Evolutionary conservation across 2,888 invertebrate genomes (phyloP), one percentile per base, ranked within the genome.

Genomic region (Ypsolopha scabrella): DNA sequence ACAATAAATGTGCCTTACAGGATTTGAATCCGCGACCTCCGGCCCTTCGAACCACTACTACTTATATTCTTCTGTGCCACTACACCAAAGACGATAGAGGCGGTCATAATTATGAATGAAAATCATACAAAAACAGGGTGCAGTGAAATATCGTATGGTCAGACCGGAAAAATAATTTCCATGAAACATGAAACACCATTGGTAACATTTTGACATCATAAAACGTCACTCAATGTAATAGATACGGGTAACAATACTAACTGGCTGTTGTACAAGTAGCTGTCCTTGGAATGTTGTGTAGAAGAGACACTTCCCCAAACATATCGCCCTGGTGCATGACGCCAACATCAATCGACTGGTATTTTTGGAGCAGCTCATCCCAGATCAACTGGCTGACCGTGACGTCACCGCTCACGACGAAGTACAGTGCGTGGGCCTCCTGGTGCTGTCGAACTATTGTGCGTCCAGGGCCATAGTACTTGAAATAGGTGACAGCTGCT

Each of bases 261-360:
- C 50, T 36, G 6, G 7, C 13, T 11, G 50, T 43, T 6, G 43
- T 43, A 6, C 14, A 14, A 7, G 50, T 43, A 11, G 50, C 50
- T 6, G 50, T 43, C 43, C 50, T 43, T 13, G 43, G 43, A 35
- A 50, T 43, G 13, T 50, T 50, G 36, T 91, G 90, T 51, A 92
- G 65, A 41, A 92, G 67, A 0, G 91, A 90, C n/a, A 91, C 87
- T 70, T 92, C 91, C 0, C 92, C 92, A 60, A 92, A 91, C 82
- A 89, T 88, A 50, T 89, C 89, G 0, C 92, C 92, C 0, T 86
- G 56, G 33, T 80, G 81, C 72, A 91, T 80, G 0, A 65, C 65
- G 6, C 88, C 89, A 6, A 89, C 71, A 11, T 88, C 86, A 11
- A 80, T 71, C 0, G 82, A 82, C 0, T 83, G 64, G 46, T 74